These are phyloP conservation scores for Trachelipus rathkii DNA, from an alignment of 1,140 invertebrate genomes.

Conservation along the genomic window DNA sequence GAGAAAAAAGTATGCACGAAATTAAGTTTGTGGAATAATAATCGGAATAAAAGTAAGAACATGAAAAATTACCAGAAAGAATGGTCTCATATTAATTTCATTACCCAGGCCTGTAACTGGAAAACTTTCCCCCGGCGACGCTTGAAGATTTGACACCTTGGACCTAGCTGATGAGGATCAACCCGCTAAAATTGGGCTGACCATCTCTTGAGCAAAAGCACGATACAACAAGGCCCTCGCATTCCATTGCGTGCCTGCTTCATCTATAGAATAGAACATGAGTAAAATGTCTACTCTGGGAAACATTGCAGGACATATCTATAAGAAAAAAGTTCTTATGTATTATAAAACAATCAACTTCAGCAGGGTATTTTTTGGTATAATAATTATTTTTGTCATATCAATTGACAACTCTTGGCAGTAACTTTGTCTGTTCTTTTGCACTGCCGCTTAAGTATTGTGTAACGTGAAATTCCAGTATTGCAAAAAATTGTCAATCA, in stretches of 20 bases:
- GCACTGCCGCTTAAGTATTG: no score
- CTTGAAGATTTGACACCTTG: neutral
- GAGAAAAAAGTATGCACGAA: no score
- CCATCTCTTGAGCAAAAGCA: neutral
- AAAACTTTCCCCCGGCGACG: neutral
- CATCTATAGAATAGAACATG: conserved; percentile 85
- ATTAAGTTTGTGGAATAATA: no score
- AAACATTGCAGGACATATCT: neutral
- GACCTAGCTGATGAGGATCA: neutral
- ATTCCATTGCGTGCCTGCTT: conserved; percentile 88
- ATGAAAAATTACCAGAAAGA: no score
- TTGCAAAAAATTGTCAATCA: no score
- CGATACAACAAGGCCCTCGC: conserved; percentile 63
- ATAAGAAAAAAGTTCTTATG: neutral
- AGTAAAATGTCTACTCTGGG: conserved; percentile 64
- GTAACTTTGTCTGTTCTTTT: no score
- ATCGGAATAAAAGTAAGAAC: no score
- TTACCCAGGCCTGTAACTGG: neutral
- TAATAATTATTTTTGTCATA: no score
- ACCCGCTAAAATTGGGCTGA: neutral
- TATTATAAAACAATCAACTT: no score
- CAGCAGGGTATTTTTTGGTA: no score
- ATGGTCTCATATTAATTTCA: neutral
- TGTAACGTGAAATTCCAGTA: no score
- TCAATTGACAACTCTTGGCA: no score